Conservation (phyloP, 2,888 invertebrate genomes). For the Luperina nickerlii region DNA sequence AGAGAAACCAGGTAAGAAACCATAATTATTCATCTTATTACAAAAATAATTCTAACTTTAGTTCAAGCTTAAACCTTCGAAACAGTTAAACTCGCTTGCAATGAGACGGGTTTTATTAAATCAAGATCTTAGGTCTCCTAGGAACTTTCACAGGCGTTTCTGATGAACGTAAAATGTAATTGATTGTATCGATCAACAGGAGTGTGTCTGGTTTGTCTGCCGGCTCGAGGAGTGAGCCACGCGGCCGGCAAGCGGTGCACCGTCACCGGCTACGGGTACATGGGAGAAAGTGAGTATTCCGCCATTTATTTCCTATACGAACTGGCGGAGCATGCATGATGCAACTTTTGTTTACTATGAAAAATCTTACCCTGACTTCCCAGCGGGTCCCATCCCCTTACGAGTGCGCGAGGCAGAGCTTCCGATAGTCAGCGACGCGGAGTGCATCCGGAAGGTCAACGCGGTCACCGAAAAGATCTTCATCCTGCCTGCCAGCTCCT, state of each 20-base stretch:
- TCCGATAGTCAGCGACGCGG: constrained; percentile 97
- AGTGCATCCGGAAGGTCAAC: constrained; percentile 97
- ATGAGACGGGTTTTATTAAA: neutral
- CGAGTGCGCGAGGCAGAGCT: constrained; percentile 97
- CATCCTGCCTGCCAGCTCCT: constrained; percentile 97
- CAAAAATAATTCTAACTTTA: neutral
- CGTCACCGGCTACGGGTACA: constrained; percentile 98
- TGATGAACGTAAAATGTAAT: neutral
- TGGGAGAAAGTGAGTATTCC: constrained; percentile 95
- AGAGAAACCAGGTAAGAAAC: neutral
- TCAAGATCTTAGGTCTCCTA: neutral
- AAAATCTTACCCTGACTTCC: constrained; percentile 4
- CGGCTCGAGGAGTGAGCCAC: constrained; percentile 96
- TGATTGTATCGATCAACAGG: constrained; percentile 67
- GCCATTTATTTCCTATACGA: neutral
- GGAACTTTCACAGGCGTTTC: neutral
- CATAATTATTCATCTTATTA: too few relatives aligned
- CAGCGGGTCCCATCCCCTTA: constrained; percentile 97
- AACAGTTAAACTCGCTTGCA: neutral
- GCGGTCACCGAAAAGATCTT: constrained; percentile 98
- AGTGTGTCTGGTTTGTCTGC: constrained; percentile 95
- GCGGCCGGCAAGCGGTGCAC: constrained; percentile 97
- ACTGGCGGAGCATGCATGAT: neutral
- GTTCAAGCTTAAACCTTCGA: neutral
- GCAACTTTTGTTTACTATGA: neutral